Evolutionary conservation across 2,113 vertebrate species (phyloP).

Genomic region (Perca flavescens): DNA sequence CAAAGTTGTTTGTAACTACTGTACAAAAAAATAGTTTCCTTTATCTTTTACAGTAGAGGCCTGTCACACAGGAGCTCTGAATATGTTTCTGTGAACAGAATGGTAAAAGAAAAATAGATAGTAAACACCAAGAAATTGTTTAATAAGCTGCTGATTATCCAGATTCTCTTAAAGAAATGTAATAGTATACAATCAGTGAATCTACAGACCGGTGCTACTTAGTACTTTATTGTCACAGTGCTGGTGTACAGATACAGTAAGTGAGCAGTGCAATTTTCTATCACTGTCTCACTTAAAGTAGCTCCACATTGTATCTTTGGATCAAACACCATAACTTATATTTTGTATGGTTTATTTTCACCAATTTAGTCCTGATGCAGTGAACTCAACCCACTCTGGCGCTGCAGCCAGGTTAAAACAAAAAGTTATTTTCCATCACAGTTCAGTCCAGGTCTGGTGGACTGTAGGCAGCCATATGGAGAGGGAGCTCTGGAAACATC

Average conservation of each 20-base stretch:
- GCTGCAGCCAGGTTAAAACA: conserved; percentile 39
- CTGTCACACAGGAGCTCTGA: background rate
- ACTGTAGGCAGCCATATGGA: conserved; percentile 88
- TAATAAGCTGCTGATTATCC: background rate
- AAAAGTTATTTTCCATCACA: conserved; percentile 58
- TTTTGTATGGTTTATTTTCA: conserved; percentile 25
- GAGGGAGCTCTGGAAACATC: conserved; percentile 91
- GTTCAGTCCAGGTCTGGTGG: conserved; percentile 82
- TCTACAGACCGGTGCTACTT: background rate
- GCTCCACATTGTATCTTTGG: background rate
- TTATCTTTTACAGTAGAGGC: background rate
- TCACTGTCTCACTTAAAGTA: background rate
- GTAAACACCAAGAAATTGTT: background rate
- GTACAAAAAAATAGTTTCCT: background rate
- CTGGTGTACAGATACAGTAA: background rate
- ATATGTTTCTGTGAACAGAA: background rate
- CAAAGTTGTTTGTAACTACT: background rate
- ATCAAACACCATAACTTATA: conserved; percentile 11
- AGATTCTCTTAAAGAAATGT: background rate
- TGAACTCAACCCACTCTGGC: background rate
- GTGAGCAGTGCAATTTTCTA: background rate
- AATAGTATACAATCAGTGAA: background rate
- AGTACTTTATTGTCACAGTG: background rate
- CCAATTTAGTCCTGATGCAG: conserved; percentile 29
- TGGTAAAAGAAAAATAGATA: background rate